These are phyloP conservation scores for Camelus bactrianus DNA, from an alignment of 2,113 vertebrate species.

Conservation along the genomic window DNA sequence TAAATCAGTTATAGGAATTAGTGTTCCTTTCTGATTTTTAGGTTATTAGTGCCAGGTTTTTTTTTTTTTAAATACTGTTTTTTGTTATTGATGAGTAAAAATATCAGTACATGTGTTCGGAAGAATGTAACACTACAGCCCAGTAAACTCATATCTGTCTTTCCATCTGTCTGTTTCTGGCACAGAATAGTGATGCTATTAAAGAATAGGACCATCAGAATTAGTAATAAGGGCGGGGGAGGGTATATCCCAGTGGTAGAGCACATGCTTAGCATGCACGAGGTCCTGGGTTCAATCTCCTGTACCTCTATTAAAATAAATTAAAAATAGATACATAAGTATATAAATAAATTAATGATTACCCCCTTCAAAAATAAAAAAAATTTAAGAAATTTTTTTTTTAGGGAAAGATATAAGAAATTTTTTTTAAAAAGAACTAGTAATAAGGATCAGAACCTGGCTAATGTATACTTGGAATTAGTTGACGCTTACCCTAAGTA, in stretches of 20 bases:
- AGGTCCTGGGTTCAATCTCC: no score
- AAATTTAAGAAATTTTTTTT: no score
- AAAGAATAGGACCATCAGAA: not conserved
- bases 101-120: not conserved
- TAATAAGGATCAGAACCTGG: not conserved
- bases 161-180: not conserved
- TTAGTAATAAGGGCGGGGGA: not conserved
- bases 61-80: not conserved
- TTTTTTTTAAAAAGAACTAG: not conserved
- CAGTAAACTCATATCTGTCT: not conserved
- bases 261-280: no score
- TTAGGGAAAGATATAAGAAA: no score
- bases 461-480: not conserved
- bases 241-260: no score
- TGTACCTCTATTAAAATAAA: no score
- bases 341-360: no score
- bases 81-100: slow-evolving; percentile 47
- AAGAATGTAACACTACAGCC: not conserved
- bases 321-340: no score
- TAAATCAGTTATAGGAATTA: not conserved
- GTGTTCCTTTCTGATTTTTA: slow-evolving; percentile 35
- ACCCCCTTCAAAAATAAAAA: no score
- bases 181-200: not conserved
- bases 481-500: not conserved
- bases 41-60: not conserved